Base-by-base conservation (phyloP, 2,797 vertebrate genomes). In the Artibeus jamaicensis region DNA sequence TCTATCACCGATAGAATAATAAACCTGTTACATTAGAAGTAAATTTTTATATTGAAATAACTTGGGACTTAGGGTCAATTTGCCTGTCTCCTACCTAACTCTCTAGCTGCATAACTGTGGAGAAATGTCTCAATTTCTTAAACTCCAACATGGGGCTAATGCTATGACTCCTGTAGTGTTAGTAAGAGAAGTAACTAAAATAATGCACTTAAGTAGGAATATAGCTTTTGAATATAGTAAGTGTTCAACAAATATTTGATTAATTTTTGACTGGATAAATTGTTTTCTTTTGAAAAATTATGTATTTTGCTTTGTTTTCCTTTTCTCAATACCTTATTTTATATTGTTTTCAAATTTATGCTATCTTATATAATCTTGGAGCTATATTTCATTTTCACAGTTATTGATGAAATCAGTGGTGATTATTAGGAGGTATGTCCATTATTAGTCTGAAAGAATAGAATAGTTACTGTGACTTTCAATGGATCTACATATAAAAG, bases 401-500 rank as follows among this genome's bases (percentile, higher is more conserved):
- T 95, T 62, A 57, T 67, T 82, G 86, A 88, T n/a, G 24, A 85
- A 90, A 62, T 4, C 32, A 62, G 3, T 88, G 46, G n/a, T 85
- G 37, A 92, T 86, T 89, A 53, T 65, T 26, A 88, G 50, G 21
- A 95, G 39, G 16, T 68, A 68, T 78, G 50, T 26, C 44, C 46
- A 78, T 88, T 95, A 73, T 77, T 55, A 82, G 79, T 79, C 46
- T 84, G n/a, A 77, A 32, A 83, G 50, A 42, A 55, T 34, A 73
- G 53, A 59, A 59, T 50, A 50, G 26, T 74, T 37, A 86, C 48
- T 74, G 74, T 92, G 37, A 89, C 11, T 78, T 91, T 14, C 32
- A 81, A 24, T 77, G 81, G 73, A 91, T 82, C 39, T 88, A 19
- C 19, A 82, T 79, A 91, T 78, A 89, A 91, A 77, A 94, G 83